phyloP scores from a whole-genome alignment of 2,113 vertebrate species.

The Sinocyclocheilus maitianheensis region DNA sequence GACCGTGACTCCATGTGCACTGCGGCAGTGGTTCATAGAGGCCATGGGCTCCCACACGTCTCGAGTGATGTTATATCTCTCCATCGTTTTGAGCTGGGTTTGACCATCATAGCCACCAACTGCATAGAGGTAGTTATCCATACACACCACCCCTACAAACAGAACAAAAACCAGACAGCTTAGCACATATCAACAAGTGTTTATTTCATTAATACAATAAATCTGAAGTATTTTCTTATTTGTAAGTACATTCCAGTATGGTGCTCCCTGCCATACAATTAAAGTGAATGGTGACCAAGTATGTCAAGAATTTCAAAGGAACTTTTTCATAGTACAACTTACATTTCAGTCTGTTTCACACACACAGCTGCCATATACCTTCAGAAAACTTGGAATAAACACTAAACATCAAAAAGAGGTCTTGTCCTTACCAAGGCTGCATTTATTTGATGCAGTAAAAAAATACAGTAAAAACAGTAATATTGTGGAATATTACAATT shows the following conservation, averaged over 20 bases:
- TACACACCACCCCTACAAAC: conserved; percentile 72
- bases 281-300: background rate
- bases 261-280: background rate
- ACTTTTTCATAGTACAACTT: background rate
- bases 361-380: no score
- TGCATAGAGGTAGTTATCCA: conserved; percentile 75
- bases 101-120: conserved; percentile 79
- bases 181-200: background rate
- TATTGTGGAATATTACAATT: no score
- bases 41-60: conserved; percentile 76
- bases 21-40: conserved; percentile 76
- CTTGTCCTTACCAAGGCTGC: background rate
- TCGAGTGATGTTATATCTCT: conserved; percentile 73
- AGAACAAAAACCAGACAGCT: background rate
- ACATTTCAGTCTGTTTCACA: no score
- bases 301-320: background rate
- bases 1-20: conserved; percentile 75
- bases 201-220: background rate
- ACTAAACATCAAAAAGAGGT: no score
- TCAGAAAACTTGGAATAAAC: no score
- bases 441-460: background rate
- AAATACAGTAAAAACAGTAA: background rate
- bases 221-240: background rate
- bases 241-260: background rate
- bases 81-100: conserved; percentile 73